Conservation (phyloP, 2,113 vertebrate genomes). For the Guaruba guarouba region DNA sequence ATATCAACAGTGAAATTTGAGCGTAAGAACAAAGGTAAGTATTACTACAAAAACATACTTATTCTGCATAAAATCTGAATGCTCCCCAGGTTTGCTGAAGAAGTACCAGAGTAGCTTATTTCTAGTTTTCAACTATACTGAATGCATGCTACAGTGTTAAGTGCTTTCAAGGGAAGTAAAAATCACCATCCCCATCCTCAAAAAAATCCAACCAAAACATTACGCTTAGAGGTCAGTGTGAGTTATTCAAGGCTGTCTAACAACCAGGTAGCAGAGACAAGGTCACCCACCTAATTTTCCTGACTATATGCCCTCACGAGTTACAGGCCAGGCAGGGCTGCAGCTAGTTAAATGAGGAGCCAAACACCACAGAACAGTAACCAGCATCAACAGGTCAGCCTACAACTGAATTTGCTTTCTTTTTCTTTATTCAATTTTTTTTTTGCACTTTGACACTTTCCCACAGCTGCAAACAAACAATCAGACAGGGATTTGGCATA, state of each 20-base stretch:
- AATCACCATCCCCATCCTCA: background rate
- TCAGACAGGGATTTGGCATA: background rate
- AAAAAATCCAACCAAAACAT: background rate
- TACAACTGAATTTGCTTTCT: background rate
- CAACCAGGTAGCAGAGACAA: background rate
- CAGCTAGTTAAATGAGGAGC: background rate
- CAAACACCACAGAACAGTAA: background rate
- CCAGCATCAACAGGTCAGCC: background rate
- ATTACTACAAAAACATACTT: background rate
- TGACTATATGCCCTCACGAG: rapidly evolving
- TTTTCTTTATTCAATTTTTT: background rate
- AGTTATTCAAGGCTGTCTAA: background rate
- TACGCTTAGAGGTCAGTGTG: background rate
- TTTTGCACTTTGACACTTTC: background rate
- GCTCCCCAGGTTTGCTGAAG: background rate
- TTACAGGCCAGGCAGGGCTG: background rate
- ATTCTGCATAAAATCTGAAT: background rate
- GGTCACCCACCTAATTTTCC: background rate
- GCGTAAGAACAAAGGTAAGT: background rate
- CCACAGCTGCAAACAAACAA: background rate
- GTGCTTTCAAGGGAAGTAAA: background rate
- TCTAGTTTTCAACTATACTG: background rate
- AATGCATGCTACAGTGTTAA: background rate
- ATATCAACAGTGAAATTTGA: background rate
- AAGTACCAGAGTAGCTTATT: background rate